Base-by-base conservation (phyloP, 1,140 invertebrate species). In the Agrilus planipennis region DNA sequence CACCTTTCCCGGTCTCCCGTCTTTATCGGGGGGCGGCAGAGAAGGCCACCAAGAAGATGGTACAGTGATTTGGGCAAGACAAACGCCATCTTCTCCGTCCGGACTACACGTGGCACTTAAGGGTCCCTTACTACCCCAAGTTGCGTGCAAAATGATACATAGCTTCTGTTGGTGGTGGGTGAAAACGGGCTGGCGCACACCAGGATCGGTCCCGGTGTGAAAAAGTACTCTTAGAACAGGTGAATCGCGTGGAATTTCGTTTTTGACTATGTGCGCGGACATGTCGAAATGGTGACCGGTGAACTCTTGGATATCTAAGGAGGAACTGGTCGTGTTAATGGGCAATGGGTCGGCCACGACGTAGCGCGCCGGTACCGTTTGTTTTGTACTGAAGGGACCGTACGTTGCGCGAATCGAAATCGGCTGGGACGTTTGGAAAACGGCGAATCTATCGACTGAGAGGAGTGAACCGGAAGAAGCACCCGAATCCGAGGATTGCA, bases 331-430 rank as follows among this genome's bases (percentile, higher is more conserved):
- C 9, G 57, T 52, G 39, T 62, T 62, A 17, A 62, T 25, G 1
- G 58, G 60, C 44, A 84, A 62, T 0, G 81, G 78, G 58, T 87
- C 84, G 0, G 84, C 84, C 10, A 89, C 81, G 41, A 87, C 76
- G 52, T 85, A 86, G n/a, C 84, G 69, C 0, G 85, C 84, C n/a
- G 87, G 87, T 11, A 92, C 86, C 1, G 86, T 91, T 63, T 92
- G 87, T 54, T 90, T 90, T 19, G 87, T 90, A 45, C 84, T 88
- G 64, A 92, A 92, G 2, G 89, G 89, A 2, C 89, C 89, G 52
- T 91, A 92, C 4, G 82, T 87, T 6, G 88, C 87, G 11, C 86
- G 68, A 3, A 93, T 81, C 0, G 86, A 88, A 1, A 86, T 83
- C 4, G 88, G 84, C 43, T 85, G 77, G 18, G 82, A 84, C 21